Base-by-base conservation (phyloP, 2,797 vertebrate genomes). In the Taenioides sp. region DNA sequence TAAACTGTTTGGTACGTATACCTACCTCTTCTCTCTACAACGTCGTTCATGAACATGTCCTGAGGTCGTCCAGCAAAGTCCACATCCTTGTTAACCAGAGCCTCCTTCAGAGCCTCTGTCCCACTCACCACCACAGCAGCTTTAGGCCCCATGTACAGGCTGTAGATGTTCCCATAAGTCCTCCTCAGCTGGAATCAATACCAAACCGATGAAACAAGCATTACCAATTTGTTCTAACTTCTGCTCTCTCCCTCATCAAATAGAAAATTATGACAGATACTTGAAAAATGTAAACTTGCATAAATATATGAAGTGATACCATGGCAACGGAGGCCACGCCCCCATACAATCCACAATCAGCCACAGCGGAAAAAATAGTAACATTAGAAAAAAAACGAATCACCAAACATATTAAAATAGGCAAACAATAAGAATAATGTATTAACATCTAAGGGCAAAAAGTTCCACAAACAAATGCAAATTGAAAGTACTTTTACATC, bases 91-190 rank as follows among this genome's bases (percentile, higher is more conserved):
- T 40, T 84, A 7, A 93, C 79, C 20, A 92, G 61, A 27, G 88
- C 89, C 61, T 92, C 93, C 72, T 88, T 94, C 75, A 95, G 93
- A 67, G 87, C 85, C 87, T 93, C 83, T 71, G 90, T 78, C 76
- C 94, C 92, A 75, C 79, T 86, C 77, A 96, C 84, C 82, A 95
- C 7, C 0, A 94, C 83, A 5, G 49, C 82, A 49, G 89, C 87
- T 70, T 9, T 89, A 20, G 12, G 31, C 6, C 93, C 92, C 0
- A 93, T 28, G 57, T 75, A 93, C 25, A 94, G 1, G 59, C 90
- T 90, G 89, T 88, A 94, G 67, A 94, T 73, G 0, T 90, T 84
- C 66, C 93, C 93, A 80, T 92, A 93, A 1, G 65, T 50, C 67
- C 84, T 83, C 43, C 84, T 89, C 75, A 93, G 73, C 93, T 65